These are phyloP conservation scores for Tiliqua scincoides DNA, from an alignment of 2,113 vertebrate genomes.

Conservation along the genomic window DNA sequence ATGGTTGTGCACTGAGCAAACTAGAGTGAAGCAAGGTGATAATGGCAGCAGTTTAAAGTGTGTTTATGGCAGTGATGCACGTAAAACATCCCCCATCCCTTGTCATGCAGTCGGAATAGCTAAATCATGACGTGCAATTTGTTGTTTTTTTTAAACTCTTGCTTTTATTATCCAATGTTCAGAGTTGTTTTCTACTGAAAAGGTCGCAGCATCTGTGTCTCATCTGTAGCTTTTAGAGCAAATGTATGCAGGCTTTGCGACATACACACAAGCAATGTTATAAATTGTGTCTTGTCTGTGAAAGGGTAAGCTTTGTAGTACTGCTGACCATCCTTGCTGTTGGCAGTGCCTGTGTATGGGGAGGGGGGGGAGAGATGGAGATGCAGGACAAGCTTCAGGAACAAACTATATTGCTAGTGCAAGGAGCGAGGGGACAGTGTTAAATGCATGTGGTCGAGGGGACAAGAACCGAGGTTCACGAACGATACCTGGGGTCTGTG, in stretches of 20 bases:
- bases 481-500: neutral
- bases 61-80: neutral
- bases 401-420: neutral
- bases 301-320: accelerated
- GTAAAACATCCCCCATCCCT: neutral
- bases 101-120: neutral
- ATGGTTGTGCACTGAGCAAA: neutral
- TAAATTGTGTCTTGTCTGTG: neutral
- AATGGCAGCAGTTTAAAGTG: neutral
- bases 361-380: no score
- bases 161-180: constrained; percentile 1
- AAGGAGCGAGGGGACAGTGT: no score
- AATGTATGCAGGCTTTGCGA: neutral
- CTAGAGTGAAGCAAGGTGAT: neutral
- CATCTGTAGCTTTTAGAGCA: constrained; percentile 22
- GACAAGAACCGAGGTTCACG: neutral
- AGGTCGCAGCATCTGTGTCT: neutral
- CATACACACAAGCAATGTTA: neutral
- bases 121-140: neutral
- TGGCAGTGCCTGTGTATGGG: accelerated
- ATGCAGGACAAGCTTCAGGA: neutral
- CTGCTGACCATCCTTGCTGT: accelerated
- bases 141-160: neutral
- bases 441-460: no score
- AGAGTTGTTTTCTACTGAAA: neutral